These are phyloP conservation scores for Proterorhinus semilunaris DNA, from an alignment of 2,113 vertebrate genomes.

Conservation along the genomic window DNA sequence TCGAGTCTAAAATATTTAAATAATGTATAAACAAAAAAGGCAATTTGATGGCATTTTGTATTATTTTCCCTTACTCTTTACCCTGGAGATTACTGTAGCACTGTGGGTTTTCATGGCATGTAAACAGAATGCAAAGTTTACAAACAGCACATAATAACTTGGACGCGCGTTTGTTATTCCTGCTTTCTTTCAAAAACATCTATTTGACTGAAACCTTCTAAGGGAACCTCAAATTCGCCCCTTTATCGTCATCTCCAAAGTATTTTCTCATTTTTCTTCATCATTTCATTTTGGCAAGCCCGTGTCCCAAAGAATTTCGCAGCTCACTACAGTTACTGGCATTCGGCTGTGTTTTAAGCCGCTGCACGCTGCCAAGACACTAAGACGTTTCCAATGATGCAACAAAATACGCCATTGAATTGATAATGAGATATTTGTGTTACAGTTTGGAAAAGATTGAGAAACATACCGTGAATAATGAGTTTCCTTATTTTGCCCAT, in stretches of 20 bases:
- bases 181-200: conserved; percentile 5
- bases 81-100: not conserved
- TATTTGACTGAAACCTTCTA: conserved; percentile 5
- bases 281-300: conserved; percentile 5
- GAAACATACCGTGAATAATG: not conserved
- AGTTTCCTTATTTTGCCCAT: not conserved
- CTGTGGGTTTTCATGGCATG: too few relatives aligned
- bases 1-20: too few relatives aligned
- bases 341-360: not conserved
- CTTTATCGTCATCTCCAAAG: not conserved
- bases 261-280: conserved; percentile 3
- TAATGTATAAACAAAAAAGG: too few relatives aligned
- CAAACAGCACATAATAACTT: conserved; percentile 1
- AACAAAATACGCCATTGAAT: conserved; percentile 3
- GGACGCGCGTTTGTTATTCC: not conserved
- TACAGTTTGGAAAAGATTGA: conserved; percentile 1
- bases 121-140: conserved; percentile 8
- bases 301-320: not conserved
- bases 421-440: not conserved
- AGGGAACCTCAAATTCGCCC: not conserved
- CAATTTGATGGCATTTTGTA: not conserved
- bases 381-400: conserved; percentile 2
- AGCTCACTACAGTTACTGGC: conserved; percentile 6
- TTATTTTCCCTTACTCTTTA: not conserved
- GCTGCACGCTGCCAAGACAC: conserved; percentile 3